Conservation (phyloP, 2,797 vertebrate species). For the Falco cherrug region DNA sequence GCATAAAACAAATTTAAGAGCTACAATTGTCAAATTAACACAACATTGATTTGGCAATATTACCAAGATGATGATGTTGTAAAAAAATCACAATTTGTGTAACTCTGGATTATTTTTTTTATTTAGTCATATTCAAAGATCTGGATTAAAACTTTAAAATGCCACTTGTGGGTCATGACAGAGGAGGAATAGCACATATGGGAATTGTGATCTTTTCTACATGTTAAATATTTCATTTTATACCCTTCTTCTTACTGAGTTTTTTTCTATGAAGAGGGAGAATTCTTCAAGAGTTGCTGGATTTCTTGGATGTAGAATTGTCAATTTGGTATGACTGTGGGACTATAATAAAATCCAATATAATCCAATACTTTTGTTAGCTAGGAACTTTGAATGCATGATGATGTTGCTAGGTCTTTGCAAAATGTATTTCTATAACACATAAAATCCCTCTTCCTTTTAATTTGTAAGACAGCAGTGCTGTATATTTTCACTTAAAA, state of each 20-base stretch:
- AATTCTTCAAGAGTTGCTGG: neutral
- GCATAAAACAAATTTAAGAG: neutral
- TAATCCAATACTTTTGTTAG: neutral
- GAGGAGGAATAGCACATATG: neutral
- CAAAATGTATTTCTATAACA: neutral
- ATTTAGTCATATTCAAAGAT: neutral
- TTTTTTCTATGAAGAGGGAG: neutral
- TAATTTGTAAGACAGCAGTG: neutral
- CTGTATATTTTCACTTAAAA: neutral
- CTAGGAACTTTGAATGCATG: neutral
- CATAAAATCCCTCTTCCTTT: neutral
- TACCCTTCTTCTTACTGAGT: neutral
- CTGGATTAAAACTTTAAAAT: neutral
- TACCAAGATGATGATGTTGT: rapidly evolving
- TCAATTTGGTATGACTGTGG: neutral
- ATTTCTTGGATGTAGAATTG: neutral
- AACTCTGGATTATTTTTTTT: neutral
- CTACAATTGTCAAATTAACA: neutral
- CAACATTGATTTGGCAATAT: neutral
- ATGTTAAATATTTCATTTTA: neutral
- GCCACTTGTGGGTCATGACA: neutral
- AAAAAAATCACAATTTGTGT: neutral
- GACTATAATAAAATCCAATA: neutral
- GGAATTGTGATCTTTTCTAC: neutral
- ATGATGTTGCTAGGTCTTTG: neutral